Evolutionary conservation across 92 coral and sea anemone species (phyloP), one percentile per base, ranked within the genome.

Genomic region (Siderastrea siderea): DNA sequence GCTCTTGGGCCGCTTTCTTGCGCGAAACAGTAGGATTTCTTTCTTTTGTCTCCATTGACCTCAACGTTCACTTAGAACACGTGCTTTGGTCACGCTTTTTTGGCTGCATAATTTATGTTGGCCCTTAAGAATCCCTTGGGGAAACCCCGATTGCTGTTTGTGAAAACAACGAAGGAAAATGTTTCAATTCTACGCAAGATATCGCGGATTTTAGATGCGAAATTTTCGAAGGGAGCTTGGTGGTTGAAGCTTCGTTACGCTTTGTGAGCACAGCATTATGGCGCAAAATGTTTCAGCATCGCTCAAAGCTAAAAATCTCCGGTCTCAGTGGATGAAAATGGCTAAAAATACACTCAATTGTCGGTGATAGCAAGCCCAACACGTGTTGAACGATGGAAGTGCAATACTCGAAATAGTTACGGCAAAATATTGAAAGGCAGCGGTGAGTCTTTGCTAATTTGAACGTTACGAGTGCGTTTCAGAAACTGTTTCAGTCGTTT

Each of bases 251-350:
- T 78, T 15, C 54, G 83, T 78, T 78, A 78, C 54, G 62, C 83
- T 60, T 44, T 14, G 16, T 59, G 84, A 62, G 71, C 84, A 79
- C 84, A 79, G 54, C 68, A 5, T 63, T n/a, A 60, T 62, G 71
- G 68, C 72, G 71, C 67, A 60, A 60, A 79, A n/a, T n/a, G n/a
- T n/a, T n/a, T n/a, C 84, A 79, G 84, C 71, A 49, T 60, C 53
- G 51, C 73, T 54, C 67, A 79, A 43, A 79, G 71, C 71, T 50
- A 46, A 79, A 79, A 59, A 79, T 79, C 49, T 52, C 67, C 14
- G 46, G 83, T 44, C 46, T 59, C 53, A 44, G 44, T 79, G 51
- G 53, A 79, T 79, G 60, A 79, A 61, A 79, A 54, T 60, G 51
- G 54, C 44, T 9, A 15, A 62, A 63, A 79, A 63, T 49, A 10